These are phyloP conservation scores for Chaetura pelagica DNA, from an alignment of 2,113 vertebrate genomes.

Conservation along the genomic window DNA sequence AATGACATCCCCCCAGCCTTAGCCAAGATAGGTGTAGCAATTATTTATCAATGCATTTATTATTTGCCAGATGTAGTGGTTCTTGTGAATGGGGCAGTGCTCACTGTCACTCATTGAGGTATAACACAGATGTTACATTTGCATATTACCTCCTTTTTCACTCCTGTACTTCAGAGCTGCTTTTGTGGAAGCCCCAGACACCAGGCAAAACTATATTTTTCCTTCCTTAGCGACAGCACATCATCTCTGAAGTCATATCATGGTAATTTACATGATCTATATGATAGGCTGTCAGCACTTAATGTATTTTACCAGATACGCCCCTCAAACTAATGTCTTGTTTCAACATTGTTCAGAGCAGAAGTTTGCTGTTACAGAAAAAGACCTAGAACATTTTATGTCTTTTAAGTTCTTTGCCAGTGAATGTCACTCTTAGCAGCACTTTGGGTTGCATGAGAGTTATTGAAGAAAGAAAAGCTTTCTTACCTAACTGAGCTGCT, in stretches of 20 bases:
- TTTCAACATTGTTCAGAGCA: neutral
- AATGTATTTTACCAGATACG: neutral
- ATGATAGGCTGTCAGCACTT: neutral
- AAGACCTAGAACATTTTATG: neutral
- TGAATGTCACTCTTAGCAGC: neutral
- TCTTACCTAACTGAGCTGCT: constrained; percentile 90
- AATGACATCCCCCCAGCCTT: neutral
- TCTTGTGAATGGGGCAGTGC: neutral
- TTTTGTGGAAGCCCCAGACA: neutral
- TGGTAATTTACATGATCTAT: neutral
- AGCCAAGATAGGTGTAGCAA: neutral
- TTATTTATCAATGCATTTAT: neutral
- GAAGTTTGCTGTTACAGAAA: neutral
- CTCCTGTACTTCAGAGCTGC: neutral
- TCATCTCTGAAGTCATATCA: neutral
- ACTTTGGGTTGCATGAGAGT: neutral
- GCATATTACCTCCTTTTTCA: neutral
- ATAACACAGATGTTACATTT: rapidly evolving
- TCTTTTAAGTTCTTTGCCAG: neutral
- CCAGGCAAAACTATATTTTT: neutral
- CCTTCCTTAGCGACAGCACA: neutral
- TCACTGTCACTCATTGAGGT: neutral
- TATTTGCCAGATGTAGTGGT: neutral
- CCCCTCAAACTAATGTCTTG: neutral
- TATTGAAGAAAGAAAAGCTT: neutral